Conservation (phyloP, 92 coral and sea anemone genomes). For the Zoanthus gigantus region DNA sequence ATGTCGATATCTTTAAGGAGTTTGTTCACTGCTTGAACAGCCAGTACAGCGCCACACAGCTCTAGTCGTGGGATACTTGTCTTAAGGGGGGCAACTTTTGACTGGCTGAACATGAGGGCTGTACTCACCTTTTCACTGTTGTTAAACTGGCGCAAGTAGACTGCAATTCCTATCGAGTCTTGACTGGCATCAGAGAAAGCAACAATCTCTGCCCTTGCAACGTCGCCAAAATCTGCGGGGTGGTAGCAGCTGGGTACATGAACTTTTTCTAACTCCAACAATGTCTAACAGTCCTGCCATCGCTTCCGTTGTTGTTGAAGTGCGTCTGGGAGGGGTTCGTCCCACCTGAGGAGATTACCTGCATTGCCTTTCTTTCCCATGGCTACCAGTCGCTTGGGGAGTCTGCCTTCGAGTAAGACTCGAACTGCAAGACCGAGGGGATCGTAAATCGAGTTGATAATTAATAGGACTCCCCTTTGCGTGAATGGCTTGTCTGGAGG, state of each 20-base stretch:
- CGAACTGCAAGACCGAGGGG: conserved; percentile 42
- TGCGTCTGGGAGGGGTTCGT: conserved; percentile 9
- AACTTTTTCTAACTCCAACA: conserved; percentile 22
- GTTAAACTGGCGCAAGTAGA: too few species aligned
- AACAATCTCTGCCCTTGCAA: too few species aligned
- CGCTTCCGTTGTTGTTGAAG: conserved; percentile 31
- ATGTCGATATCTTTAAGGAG: conserved; percentile 44
- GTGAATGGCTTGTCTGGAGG: conserved; percentile 57
- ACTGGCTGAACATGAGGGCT: conserved; percentile 34
- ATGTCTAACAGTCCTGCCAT: background rate
- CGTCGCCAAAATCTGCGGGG: too few species aligned
- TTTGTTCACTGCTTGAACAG: conserved; percentile 49
- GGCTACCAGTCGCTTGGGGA: conserved; percentile 36
- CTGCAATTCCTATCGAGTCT: too few species aligned
- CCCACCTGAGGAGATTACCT: background rate
- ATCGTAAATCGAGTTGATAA: conserved; percentile 56
- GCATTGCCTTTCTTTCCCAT: conserved; percentile 30
- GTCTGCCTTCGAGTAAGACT: conserved; percentile 28
- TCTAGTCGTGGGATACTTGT: conserved; percentile 44
- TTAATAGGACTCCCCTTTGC: conserved; percentile 49
- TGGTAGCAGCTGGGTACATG: conserved; percentile 40
- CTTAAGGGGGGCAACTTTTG: conserved; percentile 54
- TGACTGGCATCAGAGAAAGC: too few species aligned
- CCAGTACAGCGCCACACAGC: conserved; percentile 30
- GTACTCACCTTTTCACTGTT: too few species aligned